A percentile compares a stretch with the other conserved stretches of the same genome.
Evolutionary conservation across 1,140 invertebrate genomes (phyloP).

Genomic region (Chironomus striatipennis): DNA sequence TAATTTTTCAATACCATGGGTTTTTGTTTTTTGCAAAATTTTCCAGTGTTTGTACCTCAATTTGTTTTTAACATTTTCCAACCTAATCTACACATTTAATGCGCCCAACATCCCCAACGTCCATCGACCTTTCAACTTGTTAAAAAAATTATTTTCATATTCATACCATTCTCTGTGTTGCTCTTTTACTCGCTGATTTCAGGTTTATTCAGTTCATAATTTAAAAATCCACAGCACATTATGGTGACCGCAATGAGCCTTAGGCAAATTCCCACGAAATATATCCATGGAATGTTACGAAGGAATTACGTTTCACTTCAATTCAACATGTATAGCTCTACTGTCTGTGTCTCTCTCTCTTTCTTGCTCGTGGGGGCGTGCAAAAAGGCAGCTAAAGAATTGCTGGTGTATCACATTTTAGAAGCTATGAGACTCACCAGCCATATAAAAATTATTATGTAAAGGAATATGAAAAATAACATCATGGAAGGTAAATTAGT

Average conservation of each 20-base stretch:
- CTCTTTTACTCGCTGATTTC: not conserved
- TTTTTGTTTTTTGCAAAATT: too few relatives aligned
- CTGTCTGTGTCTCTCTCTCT: not conserved
- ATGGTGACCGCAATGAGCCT: conserved; percentile 1
- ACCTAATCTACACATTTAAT: not conserved
- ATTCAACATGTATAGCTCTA: too few relatives aligned
- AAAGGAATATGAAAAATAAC: too few relatives aligned
- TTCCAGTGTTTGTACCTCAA: too few relatives aligned
- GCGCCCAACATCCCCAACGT: too few relatives aligned
- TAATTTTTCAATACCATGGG: too few relatives aligned
- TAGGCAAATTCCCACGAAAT: conserved; percentile 19
- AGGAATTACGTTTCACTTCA: not conserved
- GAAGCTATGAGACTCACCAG: not conserved
- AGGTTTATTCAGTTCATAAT: conserved; percentile 14
- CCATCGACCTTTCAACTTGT: too few relatives aligned
- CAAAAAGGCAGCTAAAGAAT: not conserved
- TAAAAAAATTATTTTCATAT: not conserved
- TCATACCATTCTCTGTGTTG: not conserved
- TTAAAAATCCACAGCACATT: conserved; percentile 4
- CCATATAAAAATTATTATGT: too few relatives aligned
- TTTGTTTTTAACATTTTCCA: too few relatives aligned
- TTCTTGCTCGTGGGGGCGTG: not conserved
- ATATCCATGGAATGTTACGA: conserved; percentile 1
- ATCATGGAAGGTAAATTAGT: not conserved
- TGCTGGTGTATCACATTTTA: not conserved